phyloP scores from a whole-genome alignment of 2,888 invertebrate species.

The Drosophila neutralis region DNA sequence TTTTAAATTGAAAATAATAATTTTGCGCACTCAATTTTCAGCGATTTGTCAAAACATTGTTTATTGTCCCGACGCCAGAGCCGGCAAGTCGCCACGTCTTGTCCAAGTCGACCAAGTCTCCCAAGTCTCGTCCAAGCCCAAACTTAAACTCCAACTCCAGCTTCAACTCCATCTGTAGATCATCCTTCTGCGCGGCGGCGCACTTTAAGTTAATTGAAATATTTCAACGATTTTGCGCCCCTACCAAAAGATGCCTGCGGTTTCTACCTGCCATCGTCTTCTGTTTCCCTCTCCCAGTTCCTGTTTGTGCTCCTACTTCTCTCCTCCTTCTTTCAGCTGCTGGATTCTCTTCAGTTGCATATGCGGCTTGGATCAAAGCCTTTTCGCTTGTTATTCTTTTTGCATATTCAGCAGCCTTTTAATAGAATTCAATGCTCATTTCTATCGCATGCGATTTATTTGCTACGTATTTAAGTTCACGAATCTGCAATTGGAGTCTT shows the following conservation, averaged over 20 bases:
- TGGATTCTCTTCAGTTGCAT: constrained; percentile 35
- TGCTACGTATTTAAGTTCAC: constrained; percentile 75
- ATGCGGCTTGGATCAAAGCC: constrained; percentile 78
- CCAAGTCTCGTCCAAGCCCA: constrained; percentile 13
- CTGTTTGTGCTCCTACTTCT: constrained; percentile 8
- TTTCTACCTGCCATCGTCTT: constrained; percentile 61
- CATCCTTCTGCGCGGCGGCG: constrained; percentile 62
- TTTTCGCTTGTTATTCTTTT: constrained; percentile 39
- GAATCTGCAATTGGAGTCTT: constrained; percentile 46
- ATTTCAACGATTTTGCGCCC: constrained; percentile 82
- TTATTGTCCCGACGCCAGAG: constrained; percentile 80
- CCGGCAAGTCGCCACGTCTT: constrained; percentile 50
- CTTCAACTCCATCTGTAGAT: constrained; percentile 27
- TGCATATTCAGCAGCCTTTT: constrained; percentile 74
- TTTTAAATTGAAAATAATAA: constrained; percentile 84
- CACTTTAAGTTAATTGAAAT: constrained; percentile 84
- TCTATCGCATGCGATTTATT: constrained; percentile 84
- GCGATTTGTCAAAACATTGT: constrained; percentile 84
- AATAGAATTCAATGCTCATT: constrained; percentile 84
- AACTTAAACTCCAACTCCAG: constrained; percentile 18
- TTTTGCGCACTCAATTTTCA: constrained; percentile 84
- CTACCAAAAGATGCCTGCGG: constrained; percentile 63
- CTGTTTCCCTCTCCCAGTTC: constrained; percentile 19
- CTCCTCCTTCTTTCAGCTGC: constrained; percentile 29
- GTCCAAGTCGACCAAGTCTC: constrained; percentile 27